Conservation (phyloP, 1,140 invertebrate species). For the Hylaeus anthracinus region DNA sequence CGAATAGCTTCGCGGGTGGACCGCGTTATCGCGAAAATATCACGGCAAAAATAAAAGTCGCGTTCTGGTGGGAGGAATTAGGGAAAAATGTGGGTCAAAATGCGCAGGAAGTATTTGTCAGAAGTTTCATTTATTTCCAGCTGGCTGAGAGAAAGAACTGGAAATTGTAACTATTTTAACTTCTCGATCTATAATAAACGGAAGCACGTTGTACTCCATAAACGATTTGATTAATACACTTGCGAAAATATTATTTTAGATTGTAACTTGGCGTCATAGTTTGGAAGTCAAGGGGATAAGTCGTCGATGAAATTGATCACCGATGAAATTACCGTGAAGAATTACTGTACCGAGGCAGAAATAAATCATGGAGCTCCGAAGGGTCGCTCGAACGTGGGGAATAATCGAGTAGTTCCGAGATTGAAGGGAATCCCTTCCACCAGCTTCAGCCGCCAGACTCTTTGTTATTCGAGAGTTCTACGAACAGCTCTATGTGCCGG, state of each 20-base stretch:
- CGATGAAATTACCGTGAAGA: slow-evolving; percentile 38
- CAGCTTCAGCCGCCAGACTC: slow-evolving; percentile 32
- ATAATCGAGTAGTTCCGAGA: slow-evolving; percentile 43
- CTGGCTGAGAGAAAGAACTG: no score
- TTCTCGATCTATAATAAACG: no score
- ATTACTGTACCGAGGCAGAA: slow-evolving; percentile 8
- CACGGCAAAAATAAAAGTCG: slow-evolving; percentile 19
- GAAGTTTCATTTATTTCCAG: slow-evolving; percentile 15
- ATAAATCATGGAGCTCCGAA: background rate
- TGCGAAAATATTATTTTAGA: no score
- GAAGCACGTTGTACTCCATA: no score
- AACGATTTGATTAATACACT: no score
- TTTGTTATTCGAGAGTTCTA: slow-evolving; percentile 60
- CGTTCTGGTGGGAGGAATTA: slow-evolving; percentile 6
- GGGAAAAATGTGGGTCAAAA: slow-evolving; percentile 4
- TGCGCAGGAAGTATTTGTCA: slow-evolving; percentile 18
- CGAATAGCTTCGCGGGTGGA: no score
- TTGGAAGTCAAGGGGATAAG: background rate
- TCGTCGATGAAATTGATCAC: slow-evolving; percentile 47
- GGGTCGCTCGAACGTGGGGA: background rate
- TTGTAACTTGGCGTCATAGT: no score
- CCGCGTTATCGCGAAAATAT: slow-evolving; percentile 1
- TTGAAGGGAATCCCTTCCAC: slow-evolving; percentile 18
- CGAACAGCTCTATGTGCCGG: slow-evolving; percentile 51
- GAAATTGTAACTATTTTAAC: no score